These are phyloP conservation scores for Drosophila atripex DNA, from an alignment of 2,888 invertebrate species.

Conservation along the genomic window DNA sequence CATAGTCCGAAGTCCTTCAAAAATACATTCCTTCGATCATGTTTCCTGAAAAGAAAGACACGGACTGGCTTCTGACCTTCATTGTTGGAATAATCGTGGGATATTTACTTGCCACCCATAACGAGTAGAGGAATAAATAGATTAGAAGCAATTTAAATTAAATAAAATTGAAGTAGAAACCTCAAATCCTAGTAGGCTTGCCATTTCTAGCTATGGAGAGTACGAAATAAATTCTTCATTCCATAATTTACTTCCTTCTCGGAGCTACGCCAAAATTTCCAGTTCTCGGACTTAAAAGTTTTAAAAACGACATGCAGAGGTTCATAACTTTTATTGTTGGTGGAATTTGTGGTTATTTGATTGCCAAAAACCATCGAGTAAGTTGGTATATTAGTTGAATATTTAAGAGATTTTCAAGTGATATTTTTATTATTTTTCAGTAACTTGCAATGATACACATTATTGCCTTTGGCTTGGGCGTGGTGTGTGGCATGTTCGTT, in stretches of 20 bases:
- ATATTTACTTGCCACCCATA: conserved; percentile 33
- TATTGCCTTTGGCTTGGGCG: conserved; percentile 41
- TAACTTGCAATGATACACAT: conserved; percentile 41
- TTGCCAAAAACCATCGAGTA: conserved; percentile 42
- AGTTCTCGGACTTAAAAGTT: neutral
- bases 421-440: neutral
- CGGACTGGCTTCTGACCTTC: conserved; percentile 39
- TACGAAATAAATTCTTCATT: neutral
- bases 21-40: neutral
- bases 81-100: conserved; percentile 49
- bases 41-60: neutral
- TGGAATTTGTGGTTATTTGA: conserved; percentile 40
- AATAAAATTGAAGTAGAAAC: neutral
- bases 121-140: neutral
- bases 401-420: neutral
- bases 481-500: conserved; percentile 46
- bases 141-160: neutral
- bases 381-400: conserved; percentile 1
- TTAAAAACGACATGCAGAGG: conserved; percentile 38
- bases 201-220: neutral
- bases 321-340: conserved; percentile 48
- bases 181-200: conserved; percentile 14
- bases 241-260: neutral
- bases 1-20: no score
- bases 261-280: conserved; percentile 4